These are phyloP conservation scores for Gryllus bimaculatus DNA, from an alignment of 1,140 invertebrate species.

Conservation along the genomic window DNA sequence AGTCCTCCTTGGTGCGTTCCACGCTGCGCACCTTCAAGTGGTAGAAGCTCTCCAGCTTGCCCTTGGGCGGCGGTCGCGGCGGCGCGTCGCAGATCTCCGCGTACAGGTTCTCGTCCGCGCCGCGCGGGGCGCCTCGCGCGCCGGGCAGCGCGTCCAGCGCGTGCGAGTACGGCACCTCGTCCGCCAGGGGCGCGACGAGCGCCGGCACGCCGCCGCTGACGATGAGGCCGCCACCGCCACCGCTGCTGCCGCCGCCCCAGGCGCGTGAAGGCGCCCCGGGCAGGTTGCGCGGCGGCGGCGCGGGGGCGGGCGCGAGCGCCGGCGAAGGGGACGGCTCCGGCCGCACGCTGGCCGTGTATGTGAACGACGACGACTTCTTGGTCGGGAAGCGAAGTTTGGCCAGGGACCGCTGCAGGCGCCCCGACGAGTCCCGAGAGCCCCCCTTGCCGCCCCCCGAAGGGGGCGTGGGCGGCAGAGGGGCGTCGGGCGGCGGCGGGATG, in stretches of 20 bases:
- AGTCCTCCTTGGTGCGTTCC: not conserved
- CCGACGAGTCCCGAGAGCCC: not conserved
- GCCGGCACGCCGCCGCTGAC: too few relatives aligned
- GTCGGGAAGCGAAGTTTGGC: not conserved
- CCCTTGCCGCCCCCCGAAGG: not conserved
- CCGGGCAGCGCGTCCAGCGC: not conserved
- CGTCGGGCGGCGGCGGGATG: not conserved
- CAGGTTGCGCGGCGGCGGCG: not conserved
- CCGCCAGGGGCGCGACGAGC: not conserved
- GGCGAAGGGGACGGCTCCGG: not conserved
- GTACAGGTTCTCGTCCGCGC: not conserved
- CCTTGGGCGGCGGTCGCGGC: not conserved
- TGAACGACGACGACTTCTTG: not conserved
- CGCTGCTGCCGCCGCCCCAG: not conserved
- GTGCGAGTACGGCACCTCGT: not conserved
- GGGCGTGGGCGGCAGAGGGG: not conserved
- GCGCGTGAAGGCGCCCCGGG: too few relatives aligned
- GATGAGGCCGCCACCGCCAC: not conserved
- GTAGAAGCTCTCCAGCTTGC: not conserved
- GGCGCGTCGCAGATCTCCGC: not conserved
- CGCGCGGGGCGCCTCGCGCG: too few relatives aligned
- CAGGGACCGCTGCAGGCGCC: not conserved
- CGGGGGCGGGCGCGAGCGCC: too few relatives aligned
- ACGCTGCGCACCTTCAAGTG: not conserved
- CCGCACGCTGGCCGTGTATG: not conserved